Conservation (phyloP, 2,113 vertebrate species). For the Fregetta grallaria region DNA sequence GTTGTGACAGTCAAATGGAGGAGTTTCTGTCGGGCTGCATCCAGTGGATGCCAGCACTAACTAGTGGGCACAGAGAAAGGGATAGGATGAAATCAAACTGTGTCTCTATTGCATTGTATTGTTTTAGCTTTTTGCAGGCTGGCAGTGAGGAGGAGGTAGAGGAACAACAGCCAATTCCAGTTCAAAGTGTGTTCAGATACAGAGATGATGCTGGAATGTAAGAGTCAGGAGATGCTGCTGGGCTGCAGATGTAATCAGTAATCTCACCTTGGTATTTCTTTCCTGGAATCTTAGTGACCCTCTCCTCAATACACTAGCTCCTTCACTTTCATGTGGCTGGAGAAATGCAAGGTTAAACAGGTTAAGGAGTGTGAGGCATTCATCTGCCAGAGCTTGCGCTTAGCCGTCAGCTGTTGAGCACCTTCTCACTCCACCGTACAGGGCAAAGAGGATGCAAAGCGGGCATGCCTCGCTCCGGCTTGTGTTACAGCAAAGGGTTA, state of each 20-base stretch:
- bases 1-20: rapidly evolving
- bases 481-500: background rate
- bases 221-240: background rate
- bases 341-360: background rate
- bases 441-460: background rate
- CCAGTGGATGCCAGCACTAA: background rate
- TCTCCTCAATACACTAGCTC: background rate
- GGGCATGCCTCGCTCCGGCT: background rate
- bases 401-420: background rate
- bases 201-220: background rate
- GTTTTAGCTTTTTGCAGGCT: background rate
- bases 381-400: background rate
- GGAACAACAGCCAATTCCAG: background rate
- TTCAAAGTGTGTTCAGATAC: background rate
- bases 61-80: background rate
- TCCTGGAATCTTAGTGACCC: background rate
- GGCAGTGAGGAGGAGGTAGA: background rate
- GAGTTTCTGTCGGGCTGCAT: background rate
- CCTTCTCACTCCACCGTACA: background rate
- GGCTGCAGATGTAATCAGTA: background rate
- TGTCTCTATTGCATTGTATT: background rate
- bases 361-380: background rate
- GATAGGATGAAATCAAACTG: background rate
- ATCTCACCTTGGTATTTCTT: background rate
- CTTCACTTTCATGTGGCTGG: background rate